Evolutionary conservation across 2,113 vertebrate genomes (phyloP).

Genomic region (Tachysurus vachellii): DNA sequence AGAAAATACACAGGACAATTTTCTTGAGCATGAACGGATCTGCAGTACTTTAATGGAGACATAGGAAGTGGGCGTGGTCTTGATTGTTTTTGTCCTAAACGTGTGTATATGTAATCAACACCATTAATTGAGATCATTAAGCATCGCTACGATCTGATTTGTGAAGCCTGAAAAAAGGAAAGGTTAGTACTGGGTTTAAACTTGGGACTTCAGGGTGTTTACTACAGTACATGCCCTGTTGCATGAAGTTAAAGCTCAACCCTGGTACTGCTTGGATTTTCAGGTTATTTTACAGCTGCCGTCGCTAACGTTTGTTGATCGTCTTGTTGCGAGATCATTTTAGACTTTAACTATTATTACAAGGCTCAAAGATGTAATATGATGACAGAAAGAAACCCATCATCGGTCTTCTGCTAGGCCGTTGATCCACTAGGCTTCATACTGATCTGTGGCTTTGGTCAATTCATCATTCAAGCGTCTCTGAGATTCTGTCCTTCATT

Average conservation of each 20-base stretch:
- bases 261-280: background rate
- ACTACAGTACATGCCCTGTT: background rate
- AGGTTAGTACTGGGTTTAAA: background rate
- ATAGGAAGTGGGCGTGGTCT: background rate
- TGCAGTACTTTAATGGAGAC: background rate
- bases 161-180: background rate
- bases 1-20: background rate
- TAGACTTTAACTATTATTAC: background rate
- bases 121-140: background rate
- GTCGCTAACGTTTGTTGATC: background rate
- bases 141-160: background rate
- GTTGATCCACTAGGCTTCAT: background rate
- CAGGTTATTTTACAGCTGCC: background rate
- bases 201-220: background rate
- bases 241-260: background rate
- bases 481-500: constrained; percentile 6
- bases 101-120: background rate
- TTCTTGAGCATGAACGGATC: background rate
- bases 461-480: constrained; percentile 1
- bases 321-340: background rate
- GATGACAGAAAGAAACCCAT: background rate
- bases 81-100: background rate
- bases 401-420: background rate
- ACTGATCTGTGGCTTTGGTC: background rate
- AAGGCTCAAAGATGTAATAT: background rate